Base-by-base conservation (phyloP, 92 coral and sea anemone genomes). In the Phenganax subtilis region DNA sequence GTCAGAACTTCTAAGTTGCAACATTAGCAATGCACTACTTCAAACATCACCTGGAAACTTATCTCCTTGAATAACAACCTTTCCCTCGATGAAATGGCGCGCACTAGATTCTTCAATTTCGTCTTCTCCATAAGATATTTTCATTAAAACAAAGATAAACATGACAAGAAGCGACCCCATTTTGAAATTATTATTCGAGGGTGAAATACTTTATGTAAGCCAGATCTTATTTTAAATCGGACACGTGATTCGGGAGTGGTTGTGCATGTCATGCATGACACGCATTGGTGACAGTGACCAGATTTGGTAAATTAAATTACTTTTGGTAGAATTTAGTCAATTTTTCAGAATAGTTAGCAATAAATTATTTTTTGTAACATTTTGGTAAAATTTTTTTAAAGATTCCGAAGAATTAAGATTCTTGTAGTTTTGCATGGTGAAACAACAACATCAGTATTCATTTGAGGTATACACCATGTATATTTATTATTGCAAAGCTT, bases 61-160 rank as follows among this genome's bases (percentile, higher is more conserved):
- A 53, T 86, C 83, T 27, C 97, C 97, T 80, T 90, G 94, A 51
- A 94, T 89, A 3, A 89, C 57, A 51, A 94, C 89, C 85, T 90
- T 90, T 52, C 98, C 98, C 75, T 94, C 98, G 47, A 94, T 90
- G 80, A 92, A 92, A 84, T 92, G 92, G 9, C 98, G 89, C 16
- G 89, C 92, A 8, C 81, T 83, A 8, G 75, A 82, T 82, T 94
- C 98, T 16, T 78, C 82, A 12, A 54, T 53, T 62, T 78, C 82
- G 20, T 93, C 97, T 12, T 88, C 87, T 60, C 88, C 85, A 55
- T 85, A 72, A 75, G 76, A 85, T 47, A 84, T 37, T 51, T 77
- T 77, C 54, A 81, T 81, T 12, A 90, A 84, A 76, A 89, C 55
- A 73, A 90, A 74, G 29, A 86, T 79, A 55, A 85, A 44, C n/a